Conservation (phyloP, 2,888 invertebrate species). For the Drosophila picticornis region DNA sequence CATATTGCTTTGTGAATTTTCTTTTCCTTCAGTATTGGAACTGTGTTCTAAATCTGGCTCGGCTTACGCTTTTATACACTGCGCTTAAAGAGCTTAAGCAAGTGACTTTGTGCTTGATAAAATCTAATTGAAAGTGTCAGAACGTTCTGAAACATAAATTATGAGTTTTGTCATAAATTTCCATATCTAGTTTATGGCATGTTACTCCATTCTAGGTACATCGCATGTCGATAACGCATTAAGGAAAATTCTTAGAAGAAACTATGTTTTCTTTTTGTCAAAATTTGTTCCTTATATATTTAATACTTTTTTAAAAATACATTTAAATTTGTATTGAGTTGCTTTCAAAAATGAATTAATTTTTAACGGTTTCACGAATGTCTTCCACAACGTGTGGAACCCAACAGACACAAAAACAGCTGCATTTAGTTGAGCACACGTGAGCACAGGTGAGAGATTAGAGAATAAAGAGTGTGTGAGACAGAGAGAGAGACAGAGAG, state of each 20-base stretch:
- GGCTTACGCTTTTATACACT: slow-evolving; percentile 25
- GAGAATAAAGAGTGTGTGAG: slow-evolving; percentile 7
- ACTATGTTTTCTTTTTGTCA: background rate
- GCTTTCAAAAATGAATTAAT: background rate
- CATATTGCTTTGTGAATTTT: slow-evolving; percentile 6
- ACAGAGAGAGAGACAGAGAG: slow-evolving; percentile 14
- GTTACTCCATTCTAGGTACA: slow-evolving; percentile 2
- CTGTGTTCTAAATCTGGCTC: slow-evolving; percentile 2
- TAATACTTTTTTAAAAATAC: background rate
- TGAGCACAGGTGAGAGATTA: slow-evolving; percentile 45
- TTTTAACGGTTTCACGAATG: slow-evolving; percentile 36
- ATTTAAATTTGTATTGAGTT: background rate
- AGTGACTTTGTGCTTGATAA: slow-evolving; percentile 29
- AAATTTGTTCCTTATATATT: background rate
- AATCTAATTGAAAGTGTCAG: slow-evolving; percentile 39
- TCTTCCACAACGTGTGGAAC: slow-evolving; percentile 48
- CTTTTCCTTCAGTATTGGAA: background rate
- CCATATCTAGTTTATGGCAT: background rate
- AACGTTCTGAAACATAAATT: slow-evolving; percentile 10
- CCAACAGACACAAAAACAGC: slow-evolving; percentile 40
- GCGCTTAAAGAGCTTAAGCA: background rate
- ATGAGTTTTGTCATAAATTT: background rate
- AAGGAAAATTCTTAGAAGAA: background rate
- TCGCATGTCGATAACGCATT: background rate
- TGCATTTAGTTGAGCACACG: slow-evolving; percentile 36